Percentiles rank a stretch among this genome's conserved stretches.
Evolutionary conservation across 2,797 vertebrate species (phyloP).

Genomic region (Macropus fuliginosus): DNA sequence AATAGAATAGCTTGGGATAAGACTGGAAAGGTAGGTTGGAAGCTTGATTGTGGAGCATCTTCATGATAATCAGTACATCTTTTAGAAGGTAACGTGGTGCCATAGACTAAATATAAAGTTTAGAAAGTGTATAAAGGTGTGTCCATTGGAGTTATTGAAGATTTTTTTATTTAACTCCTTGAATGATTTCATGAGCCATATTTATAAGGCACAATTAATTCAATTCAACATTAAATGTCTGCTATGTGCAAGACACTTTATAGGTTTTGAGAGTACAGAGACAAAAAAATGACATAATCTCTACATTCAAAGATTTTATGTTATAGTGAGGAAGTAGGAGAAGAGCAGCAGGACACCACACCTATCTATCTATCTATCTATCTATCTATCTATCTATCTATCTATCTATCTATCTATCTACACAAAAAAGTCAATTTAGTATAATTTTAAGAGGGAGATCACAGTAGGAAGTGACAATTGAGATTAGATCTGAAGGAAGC

Average conservation of each 20-base stretch:
- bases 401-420: no score
- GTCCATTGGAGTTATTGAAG: neutral
- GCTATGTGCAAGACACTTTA: neutral
- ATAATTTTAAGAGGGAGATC: neutral
- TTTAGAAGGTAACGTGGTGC: no score
- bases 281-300: neutral
- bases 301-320: neutral
- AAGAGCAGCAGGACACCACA: neutral
- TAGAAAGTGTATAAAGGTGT: neutral
- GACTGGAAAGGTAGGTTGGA: neutral
- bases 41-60: neutral
- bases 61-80: neutral
- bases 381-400: no score
- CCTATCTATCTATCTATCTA: neutral
- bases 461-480: neutral
- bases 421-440: neutral
- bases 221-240: constrained; percentile 7
- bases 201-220: neutral
- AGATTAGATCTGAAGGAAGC: neutral
- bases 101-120: neutral
- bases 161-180: neutral
- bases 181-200: neutral
- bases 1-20: neutral
- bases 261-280: constrained; percentile 19
- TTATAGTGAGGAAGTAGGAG: neutral